phyloP scores from a whole-genome alignment of 2,888 invertebrate species.

The Oligia fasciuncula region DNA sequence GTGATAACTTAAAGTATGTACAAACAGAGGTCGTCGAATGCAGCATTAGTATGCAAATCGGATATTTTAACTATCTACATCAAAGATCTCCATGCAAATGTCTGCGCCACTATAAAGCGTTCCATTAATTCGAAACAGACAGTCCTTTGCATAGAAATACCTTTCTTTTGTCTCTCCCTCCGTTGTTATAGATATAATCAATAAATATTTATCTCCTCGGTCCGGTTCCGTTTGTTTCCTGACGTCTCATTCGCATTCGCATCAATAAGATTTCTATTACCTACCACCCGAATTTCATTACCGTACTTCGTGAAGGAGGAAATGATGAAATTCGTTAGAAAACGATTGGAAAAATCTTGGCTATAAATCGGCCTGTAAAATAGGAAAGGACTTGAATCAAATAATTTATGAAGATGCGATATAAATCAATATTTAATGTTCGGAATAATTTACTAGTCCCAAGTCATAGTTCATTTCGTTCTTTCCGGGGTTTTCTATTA shows the following conservation, averaged over 20 bases:
- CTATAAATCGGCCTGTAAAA: slow-evolving; percentile 46
- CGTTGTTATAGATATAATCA: slow-evolving; percentile 64
- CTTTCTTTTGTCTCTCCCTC: slow-evolving; percentile 62
- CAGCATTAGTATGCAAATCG: slow-evolving; percentile 60
- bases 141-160: slow-evolving; percentile 66
- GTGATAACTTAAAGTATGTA: slow-evolving; percentile 33
- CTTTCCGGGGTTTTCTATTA: background rate
- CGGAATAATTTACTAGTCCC: background rate
- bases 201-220: slow-evolving; percentile 69
- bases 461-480: background rate
- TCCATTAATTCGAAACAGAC: slow-evolving; percentile 56
- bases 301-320: slow-evolving; percentile 54
- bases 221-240: slow-evolving; percentile 64
- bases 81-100: slow-evolving; percentile 57
- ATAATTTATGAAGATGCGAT: slow-evolving; percentile 35
- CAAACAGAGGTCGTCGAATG: slow-evolving; percentile 43
- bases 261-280: slow-evolving; percentile 68
- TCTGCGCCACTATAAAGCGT: slow-evolving; percentile 59
- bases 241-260: slow-evolving; percentile 62
- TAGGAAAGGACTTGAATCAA: slow-evolving; percentile 48
- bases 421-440: slow-evolving; percentile 28
- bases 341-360: slow-evolving; percentile 48
- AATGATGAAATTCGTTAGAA: slow-evolving; percentile 58
- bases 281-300: slow-evolving; percentile 67
- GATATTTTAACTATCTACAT: slow-evolving; percentile 61